Conservation (phyloP, 2,113 vertebrate species). For the Serinus canaria region DNA sequence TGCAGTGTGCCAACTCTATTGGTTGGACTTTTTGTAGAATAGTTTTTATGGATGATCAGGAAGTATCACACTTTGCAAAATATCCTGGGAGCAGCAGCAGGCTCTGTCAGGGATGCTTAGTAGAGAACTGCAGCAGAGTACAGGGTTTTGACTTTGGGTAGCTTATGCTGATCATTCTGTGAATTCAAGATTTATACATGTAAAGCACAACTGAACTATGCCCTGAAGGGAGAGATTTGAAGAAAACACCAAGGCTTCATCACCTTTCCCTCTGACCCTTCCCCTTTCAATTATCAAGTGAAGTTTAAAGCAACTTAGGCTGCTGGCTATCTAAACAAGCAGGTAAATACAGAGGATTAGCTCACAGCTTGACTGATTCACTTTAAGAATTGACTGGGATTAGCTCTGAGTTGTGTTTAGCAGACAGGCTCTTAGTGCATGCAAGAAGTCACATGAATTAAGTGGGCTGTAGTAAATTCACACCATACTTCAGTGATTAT, state of each 20-base stretch:
- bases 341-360: constrained; percentile 45
- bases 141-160: not conserved
- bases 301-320: not conserved
- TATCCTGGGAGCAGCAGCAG: not conserved
- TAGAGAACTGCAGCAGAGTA: not conserved
- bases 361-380: constrained; percentile 3
- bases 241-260: not conserved
- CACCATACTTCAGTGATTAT: not conserved
- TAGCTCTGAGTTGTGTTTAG: constrained; percentile 4
- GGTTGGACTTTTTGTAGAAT: not conserved
- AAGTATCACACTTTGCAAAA: not conserved
- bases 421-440: not conserved
- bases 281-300: not conserved
- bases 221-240: not conserved
- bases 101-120: not conserved
- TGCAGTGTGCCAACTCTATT: not conserved
- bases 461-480: constrained; percentile 1
- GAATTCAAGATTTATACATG: not conserved
- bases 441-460: constrained; percentile 26
- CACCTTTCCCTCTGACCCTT: not conserved
- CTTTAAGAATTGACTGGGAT: constrained; percentile 32
- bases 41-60: not conserved
- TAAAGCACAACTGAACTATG: not conserved
- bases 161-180: not conserved
- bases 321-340: not conserved